phyloP scores from a whole-genome alignment of 2,888 invertebrate genomes.

The Ochropacha duplaris region DNA sequence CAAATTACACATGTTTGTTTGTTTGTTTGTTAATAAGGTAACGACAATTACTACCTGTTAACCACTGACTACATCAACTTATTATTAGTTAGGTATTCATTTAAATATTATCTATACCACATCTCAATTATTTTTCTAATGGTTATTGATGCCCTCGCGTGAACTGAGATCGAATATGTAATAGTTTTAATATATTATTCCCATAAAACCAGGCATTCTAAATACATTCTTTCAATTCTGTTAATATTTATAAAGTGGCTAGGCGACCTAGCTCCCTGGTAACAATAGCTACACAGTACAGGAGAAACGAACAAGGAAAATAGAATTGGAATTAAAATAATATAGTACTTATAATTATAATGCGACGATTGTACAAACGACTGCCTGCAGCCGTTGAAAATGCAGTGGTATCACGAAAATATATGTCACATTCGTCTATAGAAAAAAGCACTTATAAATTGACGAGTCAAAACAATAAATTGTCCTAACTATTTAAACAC shows the following conservation, averaged over 20 bases:
- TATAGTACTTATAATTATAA: slow-evolving; percentile 12
- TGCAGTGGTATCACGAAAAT: slow-evolving; percentile 3
- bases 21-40: slow-evolving; percentile 59
- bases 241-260: not conserved
- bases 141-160: slow-evolving; percentile 58
- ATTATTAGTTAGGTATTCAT: slow-evolving; percentile 55
- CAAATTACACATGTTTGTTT: slow-evolving; percentile 57
- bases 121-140: slow-evolving; percentile 66
- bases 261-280: not conserved
- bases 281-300: not conserved
- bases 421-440: slow-evolving; percentile 1
- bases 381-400: slow-evolving; percentile 56
- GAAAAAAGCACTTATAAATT: not conserved
- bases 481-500: not conserved
- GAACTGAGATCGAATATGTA: slow-evolving; percentile 46
- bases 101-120: slow-evolving; percentile 76
- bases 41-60: slow-evolving; percentile 77
- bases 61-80: slow-evolving; percentile 80
- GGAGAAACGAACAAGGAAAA: not conserved
- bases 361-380: slow-evolving; percentile 33
- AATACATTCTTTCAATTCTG: not conserved
- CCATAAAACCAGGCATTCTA: not conserved
- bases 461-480: not conserved
- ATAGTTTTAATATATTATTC: slow-evolving; percentile 9
- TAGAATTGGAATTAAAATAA: not conserved